These are phyloP conservation scores for Trematomus loennbergii DNA, from an alignment of 2,113 vertebrate species.

Conservation along the genomic window DNA sequence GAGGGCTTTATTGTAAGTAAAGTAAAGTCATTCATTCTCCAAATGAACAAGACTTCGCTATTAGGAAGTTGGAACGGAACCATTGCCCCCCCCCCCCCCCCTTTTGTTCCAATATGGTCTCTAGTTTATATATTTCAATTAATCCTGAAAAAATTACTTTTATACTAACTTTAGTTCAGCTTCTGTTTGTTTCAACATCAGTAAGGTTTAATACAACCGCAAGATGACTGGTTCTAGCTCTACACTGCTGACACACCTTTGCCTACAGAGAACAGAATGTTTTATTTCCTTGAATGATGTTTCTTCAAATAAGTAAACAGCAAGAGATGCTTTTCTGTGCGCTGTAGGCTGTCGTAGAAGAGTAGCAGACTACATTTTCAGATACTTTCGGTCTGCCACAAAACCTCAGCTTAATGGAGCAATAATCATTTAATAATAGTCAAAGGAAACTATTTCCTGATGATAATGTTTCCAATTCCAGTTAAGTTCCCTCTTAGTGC, in stretches of 20 bases:
- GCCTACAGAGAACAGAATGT: not conserved
- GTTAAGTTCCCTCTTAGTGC: conserved; percentile 10
- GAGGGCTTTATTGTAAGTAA: no score
- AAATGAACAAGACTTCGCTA: no score
- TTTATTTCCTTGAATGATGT: not conserved
- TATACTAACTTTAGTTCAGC: no score
- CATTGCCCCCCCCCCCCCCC: no score
- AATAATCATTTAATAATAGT: conserved; percentile 7
- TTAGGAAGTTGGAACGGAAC: no score
- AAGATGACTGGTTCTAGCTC: not conserved
- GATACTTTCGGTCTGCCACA: conserved; percentile 20
- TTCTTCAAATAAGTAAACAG: not conserved
- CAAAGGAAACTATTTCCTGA: conserved; percentile 16
- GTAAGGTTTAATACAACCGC: not conserved
- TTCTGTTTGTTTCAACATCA: no score
- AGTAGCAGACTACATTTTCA: not conserved
- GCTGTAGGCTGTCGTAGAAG: not conserved
- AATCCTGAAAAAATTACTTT: no score
- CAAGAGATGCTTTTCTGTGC: not conserved
- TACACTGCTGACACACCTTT: not conserved
- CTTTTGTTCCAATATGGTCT: no score
- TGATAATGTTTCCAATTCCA: conserved; percentile 26
- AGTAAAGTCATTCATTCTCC: no score
- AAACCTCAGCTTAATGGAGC: conserved; percentile 13
- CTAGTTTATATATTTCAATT: no score